These are phyloP conservation scores for Brachionus asplanchnoidis DNA, from an alignment of 1,140 invertebrate species.

Conservation along the genomic window DNA sequence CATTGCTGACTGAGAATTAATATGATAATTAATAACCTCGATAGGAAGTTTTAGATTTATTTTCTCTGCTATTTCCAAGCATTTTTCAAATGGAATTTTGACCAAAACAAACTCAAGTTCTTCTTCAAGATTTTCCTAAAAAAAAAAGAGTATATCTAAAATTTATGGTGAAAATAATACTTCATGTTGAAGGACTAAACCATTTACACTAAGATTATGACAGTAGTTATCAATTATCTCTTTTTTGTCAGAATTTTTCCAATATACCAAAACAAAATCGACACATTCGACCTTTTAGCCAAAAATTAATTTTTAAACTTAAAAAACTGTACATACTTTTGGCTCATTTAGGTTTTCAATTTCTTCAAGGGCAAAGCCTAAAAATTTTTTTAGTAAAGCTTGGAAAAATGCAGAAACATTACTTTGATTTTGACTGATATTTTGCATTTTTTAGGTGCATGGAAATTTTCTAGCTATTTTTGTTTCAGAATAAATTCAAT, in stretches of 20 bases:
- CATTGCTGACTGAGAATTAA: not conserved
- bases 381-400: not conserved
- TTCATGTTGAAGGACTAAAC: not conserved
- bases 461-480: not conserved
- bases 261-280: constrained; percentile 14
- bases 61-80: constrained; percentile 16
- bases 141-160: not conserved
- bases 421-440: not conserved
- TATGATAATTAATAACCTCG: not conserved
- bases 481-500: not conserved
- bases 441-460: not conserved
- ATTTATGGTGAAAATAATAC: not conserved
- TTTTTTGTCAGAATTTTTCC: not conserved
- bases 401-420: not conserved
- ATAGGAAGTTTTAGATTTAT: constrained; percentile 28
- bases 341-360: not conserved
- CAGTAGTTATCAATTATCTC: not conserved
- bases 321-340: not conserved
- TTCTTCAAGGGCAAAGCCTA: not conserved
- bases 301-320: no score
- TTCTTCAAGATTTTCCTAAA: not conserved
- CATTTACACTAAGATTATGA: not conserved
- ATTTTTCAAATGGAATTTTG: constrained; percentile 10
- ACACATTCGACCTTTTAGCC: not conserved
- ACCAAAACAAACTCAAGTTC: not conserved